phyloP scores from a whole-genome alignment of 1,140 invertebrate species.

The Lysiphlebus fabarum region DNA sequence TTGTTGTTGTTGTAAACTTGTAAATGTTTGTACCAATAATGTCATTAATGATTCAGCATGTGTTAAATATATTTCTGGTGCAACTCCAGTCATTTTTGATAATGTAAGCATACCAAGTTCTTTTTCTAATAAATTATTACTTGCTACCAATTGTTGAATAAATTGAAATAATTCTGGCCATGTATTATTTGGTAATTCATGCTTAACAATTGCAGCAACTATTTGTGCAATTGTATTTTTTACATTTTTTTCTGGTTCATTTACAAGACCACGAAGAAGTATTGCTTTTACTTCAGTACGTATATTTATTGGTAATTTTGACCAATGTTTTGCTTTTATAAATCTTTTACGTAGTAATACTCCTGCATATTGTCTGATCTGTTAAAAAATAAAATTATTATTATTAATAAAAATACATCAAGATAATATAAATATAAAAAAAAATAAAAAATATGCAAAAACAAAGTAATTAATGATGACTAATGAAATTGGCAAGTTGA shows the following conservation, averaged over 20 bases:
- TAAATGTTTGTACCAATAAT: constrained; percentile 58
- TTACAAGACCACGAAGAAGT: constrained; percentile 58
- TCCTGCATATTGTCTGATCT: constrained; percentile 69
- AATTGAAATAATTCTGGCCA: constrained; percentile 73
- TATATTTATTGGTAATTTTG: constrained; percentile 54
- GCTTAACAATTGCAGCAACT: constrained; percentile 67
- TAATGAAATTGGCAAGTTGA: too few relatives aligned
- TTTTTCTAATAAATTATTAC: constrained; percentile 57
- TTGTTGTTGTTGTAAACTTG: constrained; percentile 49
- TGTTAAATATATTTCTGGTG: constrained; percentile 58
- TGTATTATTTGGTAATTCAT: constrained; percentile 64
- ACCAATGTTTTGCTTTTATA: constrained; percentile 61
- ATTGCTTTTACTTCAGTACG: constrained; percentile 39
- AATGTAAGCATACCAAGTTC: constrained; percentile 68
- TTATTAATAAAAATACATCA: too few relatives aligned
- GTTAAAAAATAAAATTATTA: constrained; percentile 28
- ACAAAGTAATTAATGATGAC: too few relatives aligned
- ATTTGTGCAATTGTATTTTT: constrained; percentile 65
- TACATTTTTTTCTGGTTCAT: constrained; percentile 62
- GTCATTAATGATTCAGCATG: constrained; percentile 57
- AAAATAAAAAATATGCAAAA: too few relatives aligned
- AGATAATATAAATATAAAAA: too few relatives aligned
- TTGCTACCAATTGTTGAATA: constrained; percentile 59
- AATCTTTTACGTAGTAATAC: constrained; percentile 64
- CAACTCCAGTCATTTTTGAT: constrained; percentile 62